Evolutionary conservation across 2,888 invertebrate species (phyloP).

Genomic region (Acanthosoma haemorrhoidale): DNA sequence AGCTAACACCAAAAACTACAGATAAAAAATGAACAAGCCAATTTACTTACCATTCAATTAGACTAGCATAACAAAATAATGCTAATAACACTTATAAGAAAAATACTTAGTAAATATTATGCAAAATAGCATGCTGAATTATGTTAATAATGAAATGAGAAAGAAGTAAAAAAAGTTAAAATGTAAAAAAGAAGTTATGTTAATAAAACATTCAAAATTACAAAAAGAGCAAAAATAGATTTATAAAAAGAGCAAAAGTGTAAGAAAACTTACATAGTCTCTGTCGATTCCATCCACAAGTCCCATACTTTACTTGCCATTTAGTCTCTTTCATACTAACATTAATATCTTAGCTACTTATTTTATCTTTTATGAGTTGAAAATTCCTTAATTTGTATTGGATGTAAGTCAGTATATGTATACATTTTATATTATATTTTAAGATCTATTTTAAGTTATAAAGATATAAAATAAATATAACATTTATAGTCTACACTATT

Average conservation of each 20-base stretch:
- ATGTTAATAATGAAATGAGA: background rate
- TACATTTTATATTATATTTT: no score
- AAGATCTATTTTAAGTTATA: background rate
- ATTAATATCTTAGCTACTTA: no score
- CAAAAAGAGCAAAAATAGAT: background rate
- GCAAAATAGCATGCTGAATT: conserved; percentile 21
- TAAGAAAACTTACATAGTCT: conserved; percentile 13
- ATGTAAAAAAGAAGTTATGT: background rate
- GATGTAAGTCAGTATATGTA: no score
- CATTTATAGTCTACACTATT: background rate
- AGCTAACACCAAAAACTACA: conserved; percentile 11
- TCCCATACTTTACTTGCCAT: background rate
- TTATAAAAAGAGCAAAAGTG: conserved; percentile 9
- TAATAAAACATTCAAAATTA: no score
- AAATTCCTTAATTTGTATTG: no score
- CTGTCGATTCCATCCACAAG: conserved; percentile 1
- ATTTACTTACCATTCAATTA: conserved; percentile 1
- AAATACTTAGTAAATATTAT: background rate
- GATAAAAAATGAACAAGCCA: background rate
- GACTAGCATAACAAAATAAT: background rate
- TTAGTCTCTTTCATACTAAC: background rate
- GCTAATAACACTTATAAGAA: background rate
- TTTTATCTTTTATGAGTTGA: no score
- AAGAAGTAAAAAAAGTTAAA: background rate
- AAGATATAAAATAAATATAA: background rate